Evolutionary conservation across 1,140 invertebrate species (phyloP).

Genomic region (Diprion similis): DNA sequence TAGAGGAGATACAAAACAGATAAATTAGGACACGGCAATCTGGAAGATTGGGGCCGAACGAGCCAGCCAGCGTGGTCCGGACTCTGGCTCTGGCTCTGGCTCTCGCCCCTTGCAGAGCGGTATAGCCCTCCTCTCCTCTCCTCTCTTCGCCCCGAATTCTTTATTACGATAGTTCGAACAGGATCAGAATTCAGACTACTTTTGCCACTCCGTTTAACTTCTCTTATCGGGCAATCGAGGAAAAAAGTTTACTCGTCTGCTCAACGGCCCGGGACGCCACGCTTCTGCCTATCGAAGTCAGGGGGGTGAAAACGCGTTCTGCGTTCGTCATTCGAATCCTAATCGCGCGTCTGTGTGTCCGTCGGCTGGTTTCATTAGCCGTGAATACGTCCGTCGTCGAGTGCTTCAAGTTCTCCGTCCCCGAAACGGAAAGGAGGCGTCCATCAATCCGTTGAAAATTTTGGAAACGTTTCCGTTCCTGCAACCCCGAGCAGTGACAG

Average conservation of each 20-base stretch:
- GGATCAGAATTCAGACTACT: constrained; percentile 45
- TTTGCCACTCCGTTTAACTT: constrained; percentile 43
- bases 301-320: background rate
- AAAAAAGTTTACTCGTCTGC: constrained; percentile 3
- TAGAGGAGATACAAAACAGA: background rate
- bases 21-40: constrained; percentile 3
- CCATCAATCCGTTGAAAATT: background rate
- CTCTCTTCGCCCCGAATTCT: constrained; percentile 26
- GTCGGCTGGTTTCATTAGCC: background rate
- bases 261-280: background rate
- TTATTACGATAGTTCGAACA: constrained; percentile 43
- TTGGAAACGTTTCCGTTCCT: background rate
- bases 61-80: background rate
- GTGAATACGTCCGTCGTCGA: background rate
- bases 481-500: too few relatives aligned
- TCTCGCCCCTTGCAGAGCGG: too few relatives aligned
- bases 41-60: background rate
- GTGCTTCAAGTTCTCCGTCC: background rate
- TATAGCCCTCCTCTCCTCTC: background rate
- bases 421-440: background rate
- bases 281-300: background rate
- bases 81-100: too few relatives aligned
- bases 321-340: background rate
- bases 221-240: constrained; percentile 26
- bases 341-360: background rate